These are phyloP conservation scores for Aproaerema taeniolella DNA, from an alignment of 2,888 invertebrate genomes.

Conservation along the genomic window DNA sequence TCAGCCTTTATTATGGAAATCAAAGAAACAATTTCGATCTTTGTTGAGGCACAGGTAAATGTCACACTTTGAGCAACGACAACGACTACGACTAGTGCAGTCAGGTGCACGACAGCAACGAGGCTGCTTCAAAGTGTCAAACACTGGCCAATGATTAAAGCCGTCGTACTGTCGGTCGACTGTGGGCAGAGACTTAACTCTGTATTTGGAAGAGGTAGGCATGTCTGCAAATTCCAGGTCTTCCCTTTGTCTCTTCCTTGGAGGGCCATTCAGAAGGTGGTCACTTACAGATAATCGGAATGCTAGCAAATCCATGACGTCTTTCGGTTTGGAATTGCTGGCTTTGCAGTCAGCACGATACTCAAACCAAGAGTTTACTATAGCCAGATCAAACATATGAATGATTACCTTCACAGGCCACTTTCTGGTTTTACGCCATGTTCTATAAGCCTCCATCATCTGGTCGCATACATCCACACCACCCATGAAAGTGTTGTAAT, in stretches of 20 bases:
- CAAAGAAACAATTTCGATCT: conserved; percentile 18
- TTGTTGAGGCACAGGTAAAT: conserved; percentile 24
- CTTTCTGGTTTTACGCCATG: background rate
- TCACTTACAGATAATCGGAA: conserved; percentile 17
- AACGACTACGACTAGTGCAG: conserved; percentile 19
- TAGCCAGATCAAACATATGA: background rate
- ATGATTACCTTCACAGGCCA: background rate
- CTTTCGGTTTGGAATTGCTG: conserved; percentile 11
- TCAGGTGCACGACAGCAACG: conserved; percentile 14
- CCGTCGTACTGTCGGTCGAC: conserved; percentile 20
- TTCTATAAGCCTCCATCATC: too few species aligned
- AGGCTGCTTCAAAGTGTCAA: conserved; percentile 15
- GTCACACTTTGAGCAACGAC: conserved; percentile 25
- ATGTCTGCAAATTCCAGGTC: conserved; percentile 19
- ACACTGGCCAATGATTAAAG: conserved; percentile 23
- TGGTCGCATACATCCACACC: background rate
- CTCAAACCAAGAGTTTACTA: conserved; percentile 19
- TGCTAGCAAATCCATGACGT: conserved; percentile 20
- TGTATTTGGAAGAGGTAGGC: conserved; percentile 16
- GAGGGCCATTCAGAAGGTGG: conserved; percentile 17
- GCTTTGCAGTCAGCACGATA: conserved; percentile 17
- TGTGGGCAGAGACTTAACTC: conserved; percentile 16
- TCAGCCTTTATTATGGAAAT: conserved; percentile 11
- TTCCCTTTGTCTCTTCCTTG: conserved; percentile 15
- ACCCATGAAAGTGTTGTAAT: background rate